Evolutionary conservation across 2,888 invertebrate species (phyloP).

Genomic region (Fabriciana adippe): DNA sequence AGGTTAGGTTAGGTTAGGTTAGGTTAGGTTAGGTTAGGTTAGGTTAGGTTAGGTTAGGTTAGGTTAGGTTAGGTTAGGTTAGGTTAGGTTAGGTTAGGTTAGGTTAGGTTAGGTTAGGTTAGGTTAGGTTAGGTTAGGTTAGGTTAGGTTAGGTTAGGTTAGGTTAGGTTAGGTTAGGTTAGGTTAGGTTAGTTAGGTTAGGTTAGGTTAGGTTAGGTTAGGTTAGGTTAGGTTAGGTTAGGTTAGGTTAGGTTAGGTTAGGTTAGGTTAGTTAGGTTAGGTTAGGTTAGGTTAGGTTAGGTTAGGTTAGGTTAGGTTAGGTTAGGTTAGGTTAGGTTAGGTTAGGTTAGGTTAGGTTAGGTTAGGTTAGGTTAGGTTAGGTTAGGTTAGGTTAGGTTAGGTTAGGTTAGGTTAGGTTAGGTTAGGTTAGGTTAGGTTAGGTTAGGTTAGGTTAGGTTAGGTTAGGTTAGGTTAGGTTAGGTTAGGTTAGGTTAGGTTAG

Average conservation of each 20-base stretch:
- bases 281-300: no score
- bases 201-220: constrained; percentile 32
- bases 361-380: no score
- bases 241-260: constrained; percentile 31
- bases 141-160: constrained; percentile 8
- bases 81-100: constrained; percentile 36
- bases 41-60: constrained; percentile 30
- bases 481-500: no score
- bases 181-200: constrained; percentile 26
- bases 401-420: no score
- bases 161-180: constrained; percentile 32
- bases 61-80: constrained; percentile 32
- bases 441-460: no score
- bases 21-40: constrained; percentile 24
- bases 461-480: no score
- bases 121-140: constrained; percentile 34
- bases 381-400: no score
- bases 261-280: constrained; percentile 31
- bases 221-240: constrained; percentile 27
- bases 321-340: constrained; percentile 27
- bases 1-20: constrained; percentile 29
- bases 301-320: constrained; percentile 30
- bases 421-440: no score
- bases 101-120: constrained; percentile 37
- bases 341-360: no score